A percentile compares a stretch with the other conserved stretches of the same genome.
phyloP scores from a whole-genome alignment of 1,140 invertebrate species.

The Lamellibrachia luymesi region DNA sequence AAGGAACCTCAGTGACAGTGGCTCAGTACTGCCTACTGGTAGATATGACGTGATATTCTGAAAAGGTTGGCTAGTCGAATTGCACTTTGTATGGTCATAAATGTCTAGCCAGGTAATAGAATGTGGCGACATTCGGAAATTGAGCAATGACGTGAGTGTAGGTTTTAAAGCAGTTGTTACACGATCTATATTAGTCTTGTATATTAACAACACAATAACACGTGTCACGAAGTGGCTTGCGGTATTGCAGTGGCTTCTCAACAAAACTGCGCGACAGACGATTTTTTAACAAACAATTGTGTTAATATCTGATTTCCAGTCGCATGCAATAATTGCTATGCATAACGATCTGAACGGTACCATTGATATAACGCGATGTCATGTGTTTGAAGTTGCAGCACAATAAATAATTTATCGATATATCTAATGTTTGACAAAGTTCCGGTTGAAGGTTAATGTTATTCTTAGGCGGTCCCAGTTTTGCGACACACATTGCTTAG shows the following conservation, averaged over 20 bases:
- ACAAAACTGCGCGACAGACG: neutral
- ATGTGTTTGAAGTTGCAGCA: neutral
- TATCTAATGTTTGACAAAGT: neutral
- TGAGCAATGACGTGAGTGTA: neutral
- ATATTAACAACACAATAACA: neutral
- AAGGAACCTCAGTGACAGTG: neutral
- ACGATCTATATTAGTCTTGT: neutral
- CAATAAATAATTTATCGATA: neutral
- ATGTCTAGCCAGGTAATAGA: neutral
- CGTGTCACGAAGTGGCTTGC: neutral
- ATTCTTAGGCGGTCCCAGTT: neutral
- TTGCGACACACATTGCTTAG: neutral
- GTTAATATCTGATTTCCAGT: neutral
- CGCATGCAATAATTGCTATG: neutral
- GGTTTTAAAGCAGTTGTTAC: neutral
- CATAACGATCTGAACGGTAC: neutral
- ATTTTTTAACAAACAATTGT: neutral
- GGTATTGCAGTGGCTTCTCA: neutral
- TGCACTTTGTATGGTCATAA: neutral
- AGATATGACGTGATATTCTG: no score
- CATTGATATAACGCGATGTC: neutral
- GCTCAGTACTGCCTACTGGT: no score
- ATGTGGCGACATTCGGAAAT: neutral
- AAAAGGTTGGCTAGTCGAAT: no score
- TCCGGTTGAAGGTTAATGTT: neutral